Evolutionary conservation across 2,888 invertebrate species (phyloP).

Genomic region (Drosophila lutescens): DNA sequence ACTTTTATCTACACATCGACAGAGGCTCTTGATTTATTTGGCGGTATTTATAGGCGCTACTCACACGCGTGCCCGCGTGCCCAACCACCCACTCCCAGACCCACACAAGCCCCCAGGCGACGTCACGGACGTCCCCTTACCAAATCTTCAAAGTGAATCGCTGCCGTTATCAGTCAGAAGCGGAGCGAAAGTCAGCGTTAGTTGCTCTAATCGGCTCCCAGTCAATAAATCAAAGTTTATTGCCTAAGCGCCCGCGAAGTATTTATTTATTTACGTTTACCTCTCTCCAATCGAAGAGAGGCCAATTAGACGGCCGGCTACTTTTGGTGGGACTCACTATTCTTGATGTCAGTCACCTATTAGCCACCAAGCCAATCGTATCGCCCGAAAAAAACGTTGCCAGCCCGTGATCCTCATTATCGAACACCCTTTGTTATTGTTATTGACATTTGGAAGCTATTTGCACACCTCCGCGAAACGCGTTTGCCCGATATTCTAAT

Average conservation of each 20-base stretch:
- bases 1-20: slow-evolving; percentile 43
- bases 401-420: slow-evolving; percentile 45
- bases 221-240: slow-evolving; percentile 69
- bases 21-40: slow-evolving; percentile 17
- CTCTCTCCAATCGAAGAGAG: slow-evolving; percentile 17
- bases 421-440: slow-evolving; percentile 49
- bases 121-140: slow-evolving; percentile 23
- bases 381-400: slow-evolving; percentile 27
- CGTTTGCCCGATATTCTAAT: slow-evolving; percentile 55
- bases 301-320: slow-evolving; percentile 27
- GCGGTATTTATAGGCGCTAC: slow-evolving; percentile 21
- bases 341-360: slow-evolving; percentile 53
- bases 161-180: slow-evolving; percentile 46
- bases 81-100: slow-evolving; percentile 16
- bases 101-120: slow-evolving; percentile 20
- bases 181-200: slow-evolving; percentile 10
- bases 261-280: slow-evolving; percentile 54
- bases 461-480: slow-evolving; percentile 21
- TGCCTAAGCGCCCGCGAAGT: slow-evolving; percentile 51
- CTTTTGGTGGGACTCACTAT: slow-evolving; percentile 22
- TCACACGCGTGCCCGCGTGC: slow-evolving; percentile 13
- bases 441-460: slow-evolving; percentile 28
- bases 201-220: slow-evolving; percentile 34
- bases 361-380: slow-evolving; percentile 55
- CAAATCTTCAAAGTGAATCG: slow-evolving; percentile 15